Evolutionary conservation across 2,113 vertebrate species (phyloP).

Genomic region (Benitochromis conjunctus): DNA sequence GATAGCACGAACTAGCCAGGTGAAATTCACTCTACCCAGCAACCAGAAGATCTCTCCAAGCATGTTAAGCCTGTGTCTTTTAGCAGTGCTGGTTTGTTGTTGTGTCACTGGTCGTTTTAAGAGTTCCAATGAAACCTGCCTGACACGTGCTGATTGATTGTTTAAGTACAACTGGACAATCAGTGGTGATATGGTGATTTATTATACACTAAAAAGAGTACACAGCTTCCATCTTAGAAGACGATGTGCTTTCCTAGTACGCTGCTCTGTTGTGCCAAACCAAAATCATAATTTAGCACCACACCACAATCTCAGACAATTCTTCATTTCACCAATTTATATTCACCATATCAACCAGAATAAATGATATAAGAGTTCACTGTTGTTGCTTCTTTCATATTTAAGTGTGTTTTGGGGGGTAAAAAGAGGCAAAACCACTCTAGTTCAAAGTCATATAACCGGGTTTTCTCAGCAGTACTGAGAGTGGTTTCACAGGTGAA

Average conservation of each 20-base stretch:
- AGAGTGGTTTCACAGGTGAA: neutral
- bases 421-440: neutral
- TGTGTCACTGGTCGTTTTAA: neutral
- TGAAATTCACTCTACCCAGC: slow-evolving; percentile 42
- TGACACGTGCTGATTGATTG: neutral
- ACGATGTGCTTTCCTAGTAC: neutral
- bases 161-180: neutral
- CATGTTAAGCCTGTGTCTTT: neutral
- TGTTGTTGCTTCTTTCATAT: neutral
- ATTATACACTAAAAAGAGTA: neutral
- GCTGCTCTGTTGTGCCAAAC: neutral
- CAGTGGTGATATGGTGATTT: neutral
- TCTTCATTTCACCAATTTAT: neutral
- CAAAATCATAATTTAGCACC: neutral
- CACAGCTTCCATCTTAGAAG: neutral
- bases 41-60: slow-evolving; percentile 27
- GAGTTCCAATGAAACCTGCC: neutral
- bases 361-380: neutral
- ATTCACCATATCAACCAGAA: neutral
- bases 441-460: neutral
- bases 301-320: neutral
- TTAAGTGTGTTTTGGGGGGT: neutral
- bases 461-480: neutral
- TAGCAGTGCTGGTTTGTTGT: neutral
- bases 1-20: slow-evolving; percentile 16